Evolutionary conservation across 2,113 vertebrate species (phyloP).

Genomic region (Formicarius rufipectus): DNA sequence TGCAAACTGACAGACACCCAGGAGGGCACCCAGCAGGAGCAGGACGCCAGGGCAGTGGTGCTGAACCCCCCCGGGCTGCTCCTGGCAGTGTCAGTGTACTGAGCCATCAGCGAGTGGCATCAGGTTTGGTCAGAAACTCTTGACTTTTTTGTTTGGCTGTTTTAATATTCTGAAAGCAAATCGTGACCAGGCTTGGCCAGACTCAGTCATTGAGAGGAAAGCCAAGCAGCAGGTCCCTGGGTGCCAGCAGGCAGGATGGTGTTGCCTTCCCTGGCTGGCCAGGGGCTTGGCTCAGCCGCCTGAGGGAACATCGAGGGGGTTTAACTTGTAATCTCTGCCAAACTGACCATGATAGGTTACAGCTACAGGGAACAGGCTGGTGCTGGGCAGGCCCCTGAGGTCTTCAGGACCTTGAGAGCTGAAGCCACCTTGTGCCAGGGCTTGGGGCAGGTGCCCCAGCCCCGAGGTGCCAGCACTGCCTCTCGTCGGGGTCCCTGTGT

Average conservation of each 20-base stretch:
- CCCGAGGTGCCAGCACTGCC: fast-evolving
- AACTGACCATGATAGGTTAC: background rate
- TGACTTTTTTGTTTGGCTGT: background rate
- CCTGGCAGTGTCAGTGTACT: background rate
- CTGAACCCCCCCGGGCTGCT: background rate
- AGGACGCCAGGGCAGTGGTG: background rate
- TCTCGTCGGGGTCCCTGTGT: background rate
- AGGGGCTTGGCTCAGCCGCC: background rate
- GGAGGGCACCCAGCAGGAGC: background rate
- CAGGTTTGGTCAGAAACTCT: constrained; percentile 24
- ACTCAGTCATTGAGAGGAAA: background rate
- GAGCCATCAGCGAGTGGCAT: background rate
- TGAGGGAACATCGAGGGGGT: background rate
- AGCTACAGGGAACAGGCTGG: background rate
- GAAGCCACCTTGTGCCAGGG: background rate
- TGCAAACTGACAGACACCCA: background rate
- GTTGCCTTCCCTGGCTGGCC: background rate
- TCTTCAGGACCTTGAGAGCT: background rate
- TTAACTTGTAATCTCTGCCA: background rate
- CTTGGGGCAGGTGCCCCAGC: fast-evolving
- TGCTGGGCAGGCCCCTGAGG: fast-evolving
- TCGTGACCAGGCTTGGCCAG: background rate
- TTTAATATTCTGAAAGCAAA: background rate
- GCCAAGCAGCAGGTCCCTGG: background rate
- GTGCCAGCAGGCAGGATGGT: background rate